Conservation (phyloP, 2,888 invertebrate species). For the Deroplatys truncata region DNA sequence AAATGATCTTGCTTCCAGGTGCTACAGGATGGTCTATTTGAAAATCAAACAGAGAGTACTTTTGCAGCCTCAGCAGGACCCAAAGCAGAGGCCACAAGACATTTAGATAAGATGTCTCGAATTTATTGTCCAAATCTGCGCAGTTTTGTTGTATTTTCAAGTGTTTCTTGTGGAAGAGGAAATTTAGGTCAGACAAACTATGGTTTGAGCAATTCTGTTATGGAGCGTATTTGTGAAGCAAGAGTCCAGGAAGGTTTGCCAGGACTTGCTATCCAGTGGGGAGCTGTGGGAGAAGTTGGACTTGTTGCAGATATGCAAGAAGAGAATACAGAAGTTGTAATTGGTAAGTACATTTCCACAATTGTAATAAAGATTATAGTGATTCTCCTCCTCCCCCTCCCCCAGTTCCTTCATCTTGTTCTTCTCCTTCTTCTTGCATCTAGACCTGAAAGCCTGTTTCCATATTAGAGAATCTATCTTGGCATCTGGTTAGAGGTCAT, state of each 20-base stretch:
- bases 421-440: no score
- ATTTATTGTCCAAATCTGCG: constrained; percentile 51
- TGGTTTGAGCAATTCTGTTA: constrained; percentile 83
- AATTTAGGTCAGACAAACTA: no score
- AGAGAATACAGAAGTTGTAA: constrained; percentile 62
- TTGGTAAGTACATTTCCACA: constrained; percentile 42
- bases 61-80: constrained; percentile 65
- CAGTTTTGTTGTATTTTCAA: constrained; percentile 86
- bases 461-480: no score
- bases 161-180: no score
- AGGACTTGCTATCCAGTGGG: no score
- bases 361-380: no score
- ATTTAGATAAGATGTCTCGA: constrained; percentile 67
- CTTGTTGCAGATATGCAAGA: constrained; percentile 56
- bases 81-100: no score
- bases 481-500: no score
- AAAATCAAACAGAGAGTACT: constrained; percentile 67
- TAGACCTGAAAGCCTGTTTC: no score
- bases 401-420: no score
- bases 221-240: constrained; percentile 82
- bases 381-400: no score
- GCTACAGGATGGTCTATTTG: constrained; percentile 68
- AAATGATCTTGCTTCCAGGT: not conserved
- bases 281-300: constrained; percentile 84
- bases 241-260: constrained; percentile 62